These are phyloP conservation scores for Malachius bipustulatus DNA, from an alignment of 2,888 invertebrate species.

Conservation along the genomic window DNA sequence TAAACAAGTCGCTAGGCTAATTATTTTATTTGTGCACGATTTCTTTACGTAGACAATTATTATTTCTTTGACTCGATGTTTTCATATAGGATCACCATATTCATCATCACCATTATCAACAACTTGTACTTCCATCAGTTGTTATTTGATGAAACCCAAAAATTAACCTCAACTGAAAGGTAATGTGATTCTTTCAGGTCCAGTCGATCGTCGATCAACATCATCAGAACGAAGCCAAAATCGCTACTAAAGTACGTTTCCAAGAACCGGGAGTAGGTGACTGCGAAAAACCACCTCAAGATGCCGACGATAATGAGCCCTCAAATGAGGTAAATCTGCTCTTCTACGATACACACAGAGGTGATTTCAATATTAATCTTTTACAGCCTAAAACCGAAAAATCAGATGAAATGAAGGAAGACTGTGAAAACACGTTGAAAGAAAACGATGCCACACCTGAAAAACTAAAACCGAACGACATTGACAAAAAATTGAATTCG, in stretches of 20 bases:
- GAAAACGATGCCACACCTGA: too few relatives aligned
- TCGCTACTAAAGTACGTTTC: conserved; percentile 75
- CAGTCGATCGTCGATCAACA: conserved; percentile 89
- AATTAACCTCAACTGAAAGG: too few relatives aligned
- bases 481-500: too few relatives aligned
- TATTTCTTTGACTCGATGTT: conserved; percentile 2
- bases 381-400: conserved; percentile 25
- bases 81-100: neutral
- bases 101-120: too few relatives aligned
- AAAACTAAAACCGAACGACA: too few relatives aligned
- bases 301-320: conserved; percentile 25
- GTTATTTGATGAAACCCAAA: too few relatives aligned
- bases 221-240: conserved; percentile 64
- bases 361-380: conserved; percentile 8
- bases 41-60: conserved; percentile 19
- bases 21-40: conserved; percentile 26
- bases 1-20: conserved; percentile 22
- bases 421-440: conserved; percentile 29
- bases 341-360: too few relatives aligned
- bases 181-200: conserved; percentile 60
- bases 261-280: conserved; percentile 59
- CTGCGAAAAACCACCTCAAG: conserved; percentile 23
- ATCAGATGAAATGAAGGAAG: conserved; percentile 31
- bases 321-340: conserved; percentile 32
- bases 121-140: too few relatives aligned